Evolutionary conservation across 35 echinoderm and acorn worm species (phyloP).

Genomic region (Acanthaster planci): DNA sequence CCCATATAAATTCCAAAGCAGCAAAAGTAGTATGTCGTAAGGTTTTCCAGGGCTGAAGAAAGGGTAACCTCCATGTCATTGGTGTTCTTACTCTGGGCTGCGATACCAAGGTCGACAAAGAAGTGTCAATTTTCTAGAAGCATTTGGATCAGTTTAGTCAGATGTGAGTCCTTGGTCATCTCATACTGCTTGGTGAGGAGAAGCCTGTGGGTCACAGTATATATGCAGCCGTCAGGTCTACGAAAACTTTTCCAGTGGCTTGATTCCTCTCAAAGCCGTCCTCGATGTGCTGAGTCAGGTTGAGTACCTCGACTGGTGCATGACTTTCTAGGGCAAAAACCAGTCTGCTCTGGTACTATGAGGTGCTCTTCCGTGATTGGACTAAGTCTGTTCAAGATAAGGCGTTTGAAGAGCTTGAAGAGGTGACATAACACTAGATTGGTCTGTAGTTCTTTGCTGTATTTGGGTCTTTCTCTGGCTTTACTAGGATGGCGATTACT

Average conservation of each 20-base stretch:
- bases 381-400: constrained; percentile 50
- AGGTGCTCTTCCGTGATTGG: constrained; percentile 41
- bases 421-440: constrained; percentile 58
- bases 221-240: constrained; percentile 41
- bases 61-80: constrained; percentile 21
- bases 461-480: constrained; percentile 51
- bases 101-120: constrained; percentile 49
- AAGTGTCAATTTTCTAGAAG: constrained; percentile 55
- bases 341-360: constrained; percentile 54
- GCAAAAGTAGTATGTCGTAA: constrained; percentile 30
- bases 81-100: constrained; percentile 14
- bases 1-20: too few species aligned
- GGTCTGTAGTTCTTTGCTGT: constrained; percentile 51
- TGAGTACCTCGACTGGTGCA: constrained; percentile 46
- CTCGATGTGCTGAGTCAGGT: constrained; percentile 60
- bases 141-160: constrained; percentile 46
- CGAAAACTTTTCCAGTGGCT: constrained; percentile 52
- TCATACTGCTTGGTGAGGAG: constrained; percentile 45
- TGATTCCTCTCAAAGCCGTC: constrained; percentile 52
- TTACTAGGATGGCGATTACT: constrained; percentile 47
- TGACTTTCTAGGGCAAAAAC: constrained; percentile 59
- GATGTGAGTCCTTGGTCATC: constrained; percentile 28
- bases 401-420: constrained; percentile 65
- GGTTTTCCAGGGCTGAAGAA: constrained; percentile 23
- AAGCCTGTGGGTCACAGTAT: constrained; percentile 40